A percentile compares a stretch with the other conserved stretches of the same genome.
phyloP scores from a whole-genome alignment of 2,888 invertebrate genomes.

The Euproctis similis region DNA sequence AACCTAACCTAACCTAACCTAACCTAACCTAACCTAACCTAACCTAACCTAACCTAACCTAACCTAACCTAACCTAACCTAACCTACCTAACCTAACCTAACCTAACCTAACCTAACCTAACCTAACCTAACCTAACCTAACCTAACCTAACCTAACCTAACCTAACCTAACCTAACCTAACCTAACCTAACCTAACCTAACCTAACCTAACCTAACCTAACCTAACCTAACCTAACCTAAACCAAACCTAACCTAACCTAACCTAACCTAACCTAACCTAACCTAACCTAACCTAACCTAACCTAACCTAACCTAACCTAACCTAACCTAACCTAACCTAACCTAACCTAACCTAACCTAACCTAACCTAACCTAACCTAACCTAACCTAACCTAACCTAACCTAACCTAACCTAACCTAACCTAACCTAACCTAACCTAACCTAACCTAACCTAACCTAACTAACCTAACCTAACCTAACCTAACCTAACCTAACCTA shows the following conservation, averaged over 20 bases:
- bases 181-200: too few species aligned
- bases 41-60: too few species aligned
- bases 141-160: too few species aligned
- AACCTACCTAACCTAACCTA: too few species aligned
- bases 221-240: constrained; percentile 7
- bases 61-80: too few species aligned
- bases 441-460: constrained; percentile 7
- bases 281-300: constrained; percentile 6
- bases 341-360: constrained; percentile 5
- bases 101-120: too few species aligned
- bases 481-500: constrained; percentile 7
- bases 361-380: constrained; percentile 7
- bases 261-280: constrained; percentile 5
- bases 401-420: constrained; percentile 7
- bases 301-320: constrained; percentile 6
- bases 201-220: constrained; percentile 12
- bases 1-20: too few species aligned
- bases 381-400: constrained; percentile 7
- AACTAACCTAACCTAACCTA: constrained; percentile 7
- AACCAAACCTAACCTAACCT: constrained; percentile 4
- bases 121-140: too few species aligned
- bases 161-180: too few species aligned
- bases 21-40: too few species aligned
- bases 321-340: constrained; percentile 6
- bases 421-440: constrained; percentile 8